These are phyloP conservation scores for Amazona vittata DNA, from an alignment of 2,113 vertebrate genomes.

Conservation along the genomic window DNA sequence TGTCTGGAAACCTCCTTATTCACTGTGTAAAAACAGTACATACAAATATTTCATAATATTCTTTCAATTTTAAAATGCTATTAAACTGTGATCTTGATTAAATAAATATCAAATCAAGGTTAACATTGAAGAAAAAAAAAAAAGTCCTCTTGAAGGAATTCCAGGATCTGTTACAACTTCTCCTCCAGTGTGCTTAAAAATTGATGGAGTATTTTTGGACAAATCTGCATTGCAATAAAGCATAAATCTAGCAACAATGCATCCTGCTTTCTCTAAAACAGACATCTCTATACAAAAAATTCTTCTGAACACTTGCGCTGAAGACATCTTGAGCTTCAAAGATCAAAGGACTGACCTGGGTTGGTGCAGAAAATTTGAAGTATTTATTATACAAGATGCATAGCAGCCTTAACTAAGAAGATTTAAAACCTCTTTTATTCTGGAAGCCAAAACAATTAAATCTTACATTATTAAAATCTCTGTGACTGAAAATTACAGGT, in stretches of 20 bases:
- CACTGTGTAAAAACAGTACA: background rate
- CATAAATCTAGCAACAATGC: background rate
- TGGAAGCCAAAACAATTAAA: constrained; percentile 11
- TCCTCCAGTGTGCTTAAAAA: background rate
- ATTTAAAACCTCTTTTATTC: background rate
- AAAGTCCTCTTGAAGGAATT: background rate
- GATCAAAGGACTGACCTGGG: background rate
- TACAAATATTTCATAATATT: background rate
- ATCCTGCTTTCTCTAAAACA: background rate
- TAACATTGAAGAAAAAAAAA: background rate
- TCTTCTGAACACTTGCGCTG: background rate
- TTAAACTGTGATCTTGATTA: background rate
- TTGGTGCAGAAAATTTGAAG: background rate
- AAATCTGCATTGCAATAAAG: background rate
- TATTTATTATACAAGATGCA: constrained; percentile 29
- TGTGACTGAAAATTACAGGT: constrained; percentile 18
- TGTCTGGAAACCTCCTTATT: background rate
- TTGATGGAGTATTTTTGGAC: background rate
- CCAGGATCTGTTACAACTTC: background rate
- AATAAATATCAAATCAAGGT: background rate
- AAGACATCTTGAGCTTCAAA: constrained; percentile 37
- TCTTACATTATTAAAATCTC: background rate
- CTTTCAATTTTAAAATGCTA: background rate
- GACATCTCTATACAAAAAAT: background rate
- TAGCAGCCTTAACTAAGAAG: background rate